Conservation (phyloP, 2,797 vertebrate genomes). For the Alfaro cultratus region DNA sequence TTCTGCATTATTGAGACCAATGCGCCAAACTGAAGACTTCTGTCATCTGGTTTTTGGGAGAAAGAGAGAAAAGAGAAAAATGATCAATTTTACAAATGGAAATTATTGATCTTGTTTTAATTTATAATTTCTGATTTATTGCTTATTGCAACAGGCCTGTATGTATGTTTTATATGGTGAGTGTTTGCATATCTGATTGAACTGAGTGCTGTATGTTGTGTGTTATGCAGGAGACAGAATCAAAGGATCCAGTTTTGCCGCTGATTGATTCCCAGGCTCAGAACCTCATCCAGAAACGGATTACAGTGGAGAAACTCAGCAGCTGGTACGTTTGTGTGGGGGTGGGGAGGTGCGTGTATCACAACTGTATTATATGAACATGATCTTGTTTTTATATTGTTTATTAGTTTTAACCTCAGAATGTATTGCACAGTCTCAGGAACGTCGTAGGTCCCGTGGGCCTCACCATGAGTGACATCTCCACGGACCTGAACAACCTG, state of each 20-base stretch:
- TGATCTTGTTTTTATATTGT: neutral
- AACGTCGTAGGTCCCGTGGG: conserved; percentile 73
- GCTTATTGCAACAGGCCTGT: no score
- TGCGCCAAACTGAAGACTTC: no score
- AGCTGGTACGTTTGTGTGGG: conserved; percentile 66
- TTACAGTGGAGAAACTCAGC: conserved; percentile 80
- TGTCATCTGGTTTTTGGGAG: no score
- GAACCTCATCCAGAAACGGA: conserved; percentile 79
- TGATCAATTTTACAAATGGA: no score
- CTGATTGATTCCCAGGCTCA: conserved; percentile 78
- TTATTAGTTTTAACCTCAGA: neutral
- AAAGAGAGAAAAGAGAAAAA: no score
- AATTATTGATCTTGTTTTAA: no score
- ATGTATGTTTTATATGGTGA: neutral
- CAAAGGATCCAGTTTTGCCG: conserved; percentile 60
- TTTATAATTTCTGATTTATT: no score
- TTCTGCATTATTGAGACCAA: no score
- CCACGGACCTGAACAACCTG: conserved; percentile 75
- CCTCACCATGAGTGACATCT: conserved; percentile 77
- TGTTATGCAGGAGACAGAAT: conserved; percentile 5
- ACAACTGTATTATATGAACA: neutral
- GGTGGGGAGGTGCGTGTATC: accelerated
- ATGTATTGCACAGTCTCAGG: conserved; percentile 51
- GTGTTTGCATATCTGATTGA: neutral
- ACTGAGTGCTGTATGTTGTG: neutral